Evolutionary conservation across 2,797 vertebrate genomes (phyloP).

Genomic region (Cirrhinus molitorella): DNA sequence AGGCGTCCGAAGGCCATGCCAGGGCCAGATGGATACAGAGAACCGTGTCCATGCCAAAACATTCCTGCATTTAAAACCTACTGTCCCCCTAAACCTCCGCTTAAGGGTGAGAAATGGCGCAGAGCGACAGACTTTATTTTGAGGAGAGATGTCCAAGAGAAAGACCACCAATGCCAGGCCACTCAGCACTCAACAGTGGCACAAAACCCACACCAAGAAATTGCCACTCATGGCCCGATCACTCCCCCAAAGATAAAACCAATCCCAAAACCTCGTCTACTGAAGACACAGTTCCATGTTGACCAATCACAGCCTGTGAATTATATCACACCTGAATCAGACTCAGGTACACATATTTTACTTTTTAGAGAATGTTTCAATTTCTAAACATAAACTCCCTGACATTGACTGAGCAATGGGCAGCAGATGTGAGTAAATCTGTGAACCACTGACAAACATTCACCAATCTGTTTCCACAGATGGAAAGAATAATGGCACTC

Average conservation of each 20-base stretch:
- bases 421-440: constrained; percentile 5
- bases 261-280: constrained; percentile 44
- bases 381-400: background rate
- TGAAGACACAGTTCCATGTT: background rate
- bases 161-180: background rate
- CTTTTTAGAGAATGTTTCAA: background rate
- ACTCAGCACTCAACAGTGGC: constrained; percentile 4
- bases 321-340: background rate
- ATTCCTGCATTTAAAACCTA: constrained; percentile 31
- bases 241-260: constrained; percentile 10
- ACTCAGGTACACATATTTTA: constrained; percentile 29
- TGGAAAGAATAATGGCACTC: background rate
- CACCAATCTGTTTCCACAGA: background rate
- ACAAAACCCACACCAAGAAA: background rate
- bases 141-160: constrained; percentile 6
- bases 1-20: constrained; percentile 18
- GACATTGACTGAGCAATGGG: background rate
- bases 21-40: constrained; percentile 46
- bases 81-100: constrained; percentile 52
- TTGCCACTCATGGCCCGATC: background rate
- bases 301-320: constrained; percentile 11
- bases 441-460: background rate
- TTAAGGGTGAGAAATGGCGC: constrained; percentile 15
- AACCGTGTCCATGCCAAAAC: constrained; percentile 21
- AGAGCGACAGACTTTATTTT: constrained; percentile 36